Base-by-base conservation (phyloP, 1,140 invertebrate species). In the Oscheius sp. region DNA sequence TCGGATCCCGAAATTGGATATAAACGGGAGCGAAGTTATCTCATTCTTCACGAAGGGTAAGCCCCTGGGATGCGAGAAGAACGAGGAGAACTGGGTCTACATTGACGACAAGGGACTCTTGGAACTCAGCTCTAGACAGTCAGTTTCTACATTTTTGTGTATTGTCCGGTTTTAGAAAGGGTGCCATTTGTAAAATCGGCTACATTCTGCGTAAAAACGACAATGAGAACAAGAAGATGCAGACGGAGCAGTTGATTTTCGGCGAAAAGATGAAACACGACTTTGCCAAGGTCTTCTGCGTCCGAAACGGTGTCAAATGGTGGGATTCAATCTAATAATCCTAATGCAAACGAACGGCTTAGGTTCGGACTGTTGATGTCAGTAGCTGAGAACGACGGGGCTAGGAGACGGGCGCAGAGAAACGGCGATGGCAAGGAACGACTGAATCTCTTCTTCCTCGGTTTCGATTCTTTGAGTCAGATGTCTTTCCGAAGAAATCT, bases 401-500 rank as follows among this genome's bases (percentile, higher is more conserved):
- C 46, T 2, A 29, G 64, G 31, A 75, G 68, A 32, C 45, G 63
- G 34, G 3, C 52, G 0, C 23, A 35, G 0, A 55, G 55, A 20
- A 52, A 75, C 7, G 75, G 75, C 32, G 49, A 58, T 10, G 73
- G 75, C 29, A 55, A 75, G 20, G 26, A 20, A 46, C 29, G 15
- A 62, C 77, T 91, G 4, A 94, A 93, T 82, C 90, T 96, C 0
- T 82, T 95, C 0, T 93, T 95, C 87, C 90, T 94, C 70, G 93
- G 92, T 0, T 92, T 94, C 83, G 94, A 97, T 85, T 95, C 94
- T 0, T 84, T 95, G 0, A 94, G 93, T 0, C 87, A 91, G 45
- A 91, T 93, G 84, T 91, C 91, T 1, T 94, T 94, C 81, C 90
- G 92, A 26, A 87, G 94, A 38, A 91, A 92, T 79, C 86, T 97